Percentiles rank a stretch among this genome's conserved stretches.
These are phyloP conservation scores for Drosophila sordidula DNA, from an alignment of 2,888 invertebrate genomes.

Conservation along the genomic window DNA sequence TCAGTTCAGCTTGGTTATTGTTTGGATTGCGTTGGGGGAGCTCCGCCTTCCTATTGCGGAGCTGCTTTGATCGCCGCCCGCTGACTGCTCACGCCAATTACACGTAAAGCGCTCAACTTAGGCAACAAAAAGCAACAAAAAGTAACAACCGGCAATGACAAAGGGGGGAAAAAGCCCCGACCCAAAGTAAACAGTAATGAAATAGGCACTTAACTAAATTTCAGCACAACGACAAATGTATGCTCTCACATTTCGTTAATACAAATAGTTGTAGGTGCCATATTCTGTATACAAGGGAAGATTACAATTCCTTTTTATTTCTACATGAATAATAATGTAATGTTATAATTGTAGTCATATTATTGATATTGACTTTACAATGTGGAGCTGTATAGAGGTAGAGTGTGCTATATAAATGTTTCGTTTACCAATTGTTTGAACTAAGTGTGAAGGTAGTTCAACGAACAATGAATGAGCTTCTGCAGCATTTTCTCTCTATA, in stretches of 20 bases:
- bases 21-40: not conserved
- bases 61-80: conserved; percentile 37
- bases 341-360: too few species aligned
- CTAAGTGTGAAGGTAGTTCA: too few species aligned
- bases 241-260: conserved; percentile 16
- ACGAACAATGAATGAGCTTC: too few species aligned
- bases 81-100: conserved; percentile 38
- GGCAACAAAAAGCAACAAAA: conserved; percentile 21
- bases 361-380: too few species aligned
- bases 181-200: conserved; percentile 15
- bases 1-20: conserved; percentile 13
- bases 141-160: conserved; percentile 36
- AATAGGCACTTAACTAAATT: not conserved
- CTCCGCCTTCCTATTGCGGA: not conserved
- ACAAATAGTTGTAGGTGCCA: too few species aligned
- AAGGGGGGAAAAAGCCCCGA: conserved; percentile 31
- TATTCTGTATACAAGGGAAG: too few species aligned
- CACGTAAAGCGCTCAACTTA: conserved; percentile 40
- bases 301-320: too few species aligned
- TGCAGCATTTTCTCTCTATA: too few species aligned
- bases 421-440: too few species aligned
- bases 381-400: too few species aligned
- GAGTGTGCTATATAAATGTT: too few species aligned
- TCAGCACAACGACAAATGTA: not conserved
- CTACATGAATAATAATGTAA: too few species aligned